phyloP scores from a whole-genome alignment of 2,797 vertebrate species.

The Masticophis lateralis region DNA sequence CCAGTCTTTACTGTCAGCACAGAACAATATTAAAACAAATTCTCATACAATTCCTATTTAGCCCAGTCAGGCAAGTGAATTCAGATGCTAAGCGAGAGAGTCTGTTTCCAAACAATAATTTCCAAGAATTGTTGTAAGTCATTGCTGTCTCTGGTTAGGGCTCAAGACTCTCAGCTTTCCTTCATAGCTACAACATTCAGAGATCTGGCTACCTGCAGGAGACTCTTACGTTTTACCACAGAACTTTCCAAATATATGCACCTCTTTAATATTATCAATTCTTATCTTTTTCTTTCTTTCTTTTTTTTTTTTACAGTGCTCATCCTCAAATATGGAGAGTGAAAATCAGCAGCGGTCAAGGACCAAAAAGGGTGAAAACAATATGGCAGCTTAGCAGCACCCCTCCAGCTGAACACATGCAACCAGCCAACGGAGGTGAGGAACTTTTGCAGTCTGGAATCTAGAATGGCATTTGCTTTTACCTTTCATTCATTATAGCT shows the following conservation, averaged over 20 bases:
- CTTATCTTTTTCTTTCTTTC: background rate
- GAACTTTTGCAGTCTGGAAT: background rate
- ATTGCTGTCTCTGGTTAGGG: too few species aligned
- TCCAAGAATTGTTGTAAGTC: too few species aligned
- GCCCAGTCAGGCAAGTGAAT: background rate
- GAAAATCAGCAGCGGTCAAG: slow-evolving; percentile 83
- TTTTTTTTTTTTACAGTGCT: slow-evolving; percentile 69
- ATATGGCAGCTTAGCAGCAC: slow-evolving; percentile 80
- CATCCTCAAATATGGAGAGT: slow-evolving; percentile 84
- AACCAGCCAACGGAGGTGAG: slow-evolving; percentile 71
- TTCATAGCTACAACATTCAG: background rate
- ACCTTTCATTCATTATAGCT: background rate
- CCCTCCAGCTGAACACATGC: slow-evolving; percentile 78
- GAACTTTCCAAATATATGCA: background rate
- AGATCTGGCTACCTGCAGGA: background rate
- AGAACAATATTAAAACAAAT: background rate
- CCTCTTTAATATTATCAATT: background rate
- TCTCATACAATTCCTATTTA: background rate
- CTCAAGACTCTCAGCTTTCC: background rate
- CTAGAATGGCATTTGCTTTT: background rate
- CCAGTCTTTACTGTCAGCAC: background rate
- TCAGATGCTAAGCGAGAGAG: background rate
- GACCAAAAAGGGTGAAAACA: slow-evolving; percentile 83
- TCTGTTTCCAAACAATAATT: background rate
- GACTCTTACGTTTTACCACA: background rate